phyloP scores from a whole-genome alignment of 2,888 invertebrate species.

The Perizoma flavofasciatum region DNA sequence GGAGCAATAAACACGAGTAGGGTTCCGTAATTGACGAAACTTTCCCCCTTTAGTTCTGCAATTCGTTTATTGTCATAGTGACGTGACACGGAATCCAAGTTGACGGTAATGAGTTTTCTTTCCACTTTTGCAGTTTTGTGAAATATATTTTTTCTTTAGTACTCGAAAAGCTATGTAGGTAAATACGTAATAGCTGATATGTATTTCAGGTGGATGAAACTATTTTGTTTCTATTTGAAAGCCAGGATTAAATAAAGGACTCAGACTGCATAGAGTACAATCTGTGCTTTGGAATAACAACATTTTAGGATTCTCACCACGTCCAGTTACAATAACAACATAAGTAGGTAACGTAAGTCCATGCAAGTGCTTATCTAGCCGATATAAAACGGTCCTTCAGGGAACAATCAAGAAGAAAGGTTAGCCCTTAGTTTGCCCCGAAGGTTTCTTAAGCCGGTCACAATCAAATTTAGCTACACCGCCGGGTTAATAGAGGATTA shows the following conservation, averaged over 20 bases:
- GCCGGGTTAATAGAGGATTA: constrained; percentile 59
- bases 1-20: constrained; percentile 21
- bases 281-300: constrained; percentile 14
- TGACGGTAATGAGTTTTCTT: constrained; percentile 20
- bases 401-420: constrained; percentile 59
- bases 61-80: constrained; percentile 37
- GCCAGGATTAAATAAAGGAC: too few relatives aligned
- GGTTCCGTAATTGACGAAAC: constrained; percentile 25
- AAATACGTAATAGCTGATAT: too few relatives aligned
- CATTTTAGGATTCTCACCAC: constrained; percentile 22
- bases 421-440: constrained; percentile 54
- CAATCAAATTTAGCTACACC: constrained; percentile 65
- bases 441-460: constrained; percentile 55
- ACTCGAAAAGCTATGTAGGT: background rate
- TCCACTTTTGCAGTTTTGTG: constrained; percentile 9
- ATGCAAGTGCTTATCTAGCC: constrained; percentile 30
- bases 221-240: background rate
- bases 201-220: too few relatives aligned
- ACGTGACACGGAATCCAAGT: constrained; percentile 34
- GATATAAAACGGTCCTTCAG: constrained; percentile 46
- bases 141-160: constrained; percentile 2
- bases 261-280: constrained; percentile 1
- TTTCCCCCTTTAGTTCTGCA: constrained; percentile 29
- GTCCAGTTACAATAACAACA: constrained; percentile 27
- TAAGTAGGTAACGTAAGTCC: constrained; percentile 10